Conservation (phyloP, 2,888 invertebrate species). For the Apomyelois bistriatella region DNA sequence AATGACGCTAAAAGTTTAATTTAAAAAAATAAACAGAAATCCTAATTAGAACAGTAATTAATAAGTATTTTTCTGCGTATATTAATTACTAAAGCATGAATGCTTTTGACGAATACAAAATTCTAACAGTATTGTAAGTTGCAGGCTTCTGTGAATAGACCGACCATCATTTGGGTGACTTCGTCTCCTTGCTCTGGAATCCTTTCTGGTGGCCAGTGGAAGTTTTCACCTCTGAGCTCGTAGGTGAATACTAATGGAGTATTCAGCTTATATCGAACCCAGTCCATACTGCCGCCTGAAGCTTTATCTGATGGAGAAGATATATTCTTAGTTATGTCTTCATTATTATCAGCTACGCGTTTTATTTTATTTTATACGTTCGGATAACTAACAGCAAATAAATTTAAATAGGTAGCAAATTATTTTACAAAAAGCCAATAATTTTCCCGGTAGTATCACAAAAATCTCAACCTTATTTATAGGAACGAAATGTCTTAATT, state of each 20-base stretch:
- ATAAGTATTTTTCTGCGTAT: no score
- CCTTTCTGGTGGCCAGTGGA: slow-evolving; percentile 83
- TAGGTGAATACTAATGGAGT: slow-evolving; percentile 81
- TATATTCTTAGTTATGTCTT: not conserved
- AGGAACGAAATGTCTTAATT: no score
- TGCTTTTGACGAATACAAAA: not conserved
- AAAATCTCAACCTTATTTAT: no score
- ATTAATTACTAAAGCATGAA: not conserved
- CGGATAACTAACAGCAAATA: no score
- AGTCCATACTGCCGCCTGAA: slow-evolving; percentile 82
- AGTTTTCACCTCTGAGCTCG: slow-evolving; percentile 84
- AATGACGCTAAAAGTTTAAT: no score
- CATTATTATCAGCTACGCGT: no score
- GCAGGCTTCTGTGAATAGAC: slow-evolving; percentile 67
- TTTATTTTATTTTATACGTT: no score
- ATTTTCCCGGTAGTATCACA: no score
- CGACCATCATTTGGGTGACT: slow-evolving; percentile 81
- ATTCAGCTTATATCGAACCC: slow-evolving; percentile 78
- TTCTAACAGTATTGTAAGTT: slow-evolving; percentile 62
- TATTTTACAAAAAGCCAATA: no score
- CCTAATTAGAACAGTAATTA: no score
- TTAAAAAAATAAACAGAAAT: no score
- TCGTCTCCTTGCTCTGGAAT: slow-evolving; percentile 84
- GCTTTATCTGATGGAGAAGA: slow-evolving; percentile 60
- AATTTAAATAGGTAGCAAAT: no score